phyloP scores from a whole-genome alignment of 2,113 vertebrate species.

The Entosphenus tridentatus region DNA sequence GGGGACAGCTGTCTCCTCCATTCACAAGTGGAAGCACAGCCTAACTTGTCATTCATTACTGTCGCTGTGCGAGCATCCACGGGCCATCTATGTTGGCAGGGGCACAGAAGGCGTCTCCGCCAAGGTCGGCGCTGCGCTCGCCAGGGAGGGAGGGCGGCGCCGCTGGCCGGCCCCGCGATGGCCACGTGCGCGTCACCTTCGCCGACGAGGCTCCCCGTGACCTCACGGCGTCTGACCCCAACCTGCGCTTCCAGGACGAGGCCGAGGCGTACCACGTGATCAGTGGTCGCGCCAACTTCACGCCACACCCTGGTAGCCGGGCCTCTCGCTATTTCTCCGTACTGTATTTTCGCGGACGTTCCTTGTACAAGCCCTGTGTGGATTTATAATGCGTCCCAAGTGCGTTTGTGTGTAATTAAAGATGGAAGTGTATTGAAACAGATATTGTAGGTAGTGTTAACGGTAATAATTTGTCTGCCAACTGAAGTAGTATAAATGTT shows the following conservation, averaged over 20 bases:
- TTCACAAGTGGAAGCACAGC: not conserved
- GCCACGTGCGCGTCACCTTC: constrained; percentile 18
- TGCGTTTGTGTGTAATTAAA: no score
- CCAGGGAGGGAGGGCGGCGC: constrained; percentile 10
- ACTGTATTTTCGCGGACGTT: no score
- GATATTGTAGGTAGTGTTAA: no score
- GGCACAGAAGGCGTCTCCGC: constrained; percentile 9
- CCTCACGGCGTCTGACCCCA: constrained; percentile 9
- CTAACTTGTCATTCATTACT: constrained; percentile 7
- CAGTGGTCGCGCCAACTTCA: constrained; percentile 15
- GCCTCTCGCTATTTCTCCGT: no score
- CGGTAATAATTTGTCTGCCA: no score
- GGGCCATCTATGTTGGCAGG: constrained; percentile 9
- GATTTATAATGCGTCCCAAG: no score
- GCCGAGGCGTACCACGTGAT: constrained; percentile 11
- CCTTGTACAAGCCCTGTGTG: no score
- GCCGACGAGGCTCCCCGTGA: constrained; percentile 14
- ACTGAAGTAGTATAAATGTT: no score
- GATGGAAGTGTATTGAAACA: no score
- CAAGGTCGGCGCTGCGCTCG: constrained; percentile 11
- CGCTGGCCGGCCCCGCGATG: no score
- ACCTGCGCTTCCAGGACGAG: constrained; percentile 12
- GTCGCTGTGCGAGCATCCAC: constrained; percentile 11
- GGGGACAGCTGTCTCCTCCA: no score
- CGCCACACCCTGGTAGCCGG: constrained; percentile 20